Percentiles rank a stretch among this genome's conserved stretches.
Conservation (phyloP, 2,797 vertebrate genomes). For the Buphagus erythrorhynchus region DNA sequence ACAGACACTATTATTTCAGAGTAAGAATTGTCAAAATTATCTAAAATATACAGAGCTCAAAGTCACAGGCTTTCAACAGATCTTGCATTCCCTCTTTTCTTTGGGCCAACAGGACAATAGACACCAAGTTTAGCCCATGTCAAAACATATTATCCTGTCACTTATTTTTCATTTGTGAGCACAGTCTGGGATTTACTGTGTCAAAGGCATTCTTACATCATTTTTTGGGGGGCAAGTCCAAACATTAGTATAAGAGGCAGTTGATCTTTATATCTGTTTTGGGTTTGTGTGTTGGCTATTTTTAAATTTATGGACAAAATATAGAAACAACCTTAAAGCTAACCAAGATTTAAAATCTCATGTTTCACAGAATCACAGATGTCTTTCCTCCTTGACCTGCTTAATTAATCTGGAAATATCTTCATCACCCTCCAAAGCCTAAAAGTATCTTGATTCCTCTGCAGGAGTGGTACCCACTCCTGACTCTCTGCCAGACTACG, state of each 20-base stretch:
- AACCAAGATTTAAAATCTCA: not conserved
- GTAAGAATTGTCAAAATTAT: not conserved
- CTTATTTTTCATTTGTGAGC: conserved; percentile 2
- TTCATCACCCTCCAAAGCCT: not conserved
- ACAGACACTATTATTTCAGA: not conserved
- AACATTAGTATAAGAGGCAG: not conserved
- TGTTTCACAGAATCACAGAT: not conserved
- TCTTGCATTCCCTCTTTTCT: not conserved
- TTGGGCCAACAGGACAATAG: not conserved
- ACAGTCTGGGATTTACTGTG: not conserved
- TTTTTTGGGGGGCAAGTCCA: not conserved
- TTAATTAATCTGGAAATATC: not conserved
- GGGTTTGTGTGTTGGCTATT: not conserved
- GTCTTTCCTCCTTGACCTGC: not conserved
- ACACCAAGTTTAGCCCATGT: not conserved
- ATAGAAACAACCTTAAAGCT: not conserved
- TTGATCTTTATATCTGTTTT: not conserved
- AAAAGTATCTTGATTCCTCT: not conserved
- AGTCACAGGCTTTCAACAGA: not conserved
- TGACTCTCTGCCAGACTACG: not conserved
- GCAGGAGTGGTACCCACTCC: not conserved
- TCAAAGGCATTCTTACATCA: not conserved
- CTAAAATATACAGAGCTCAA: not conserved
- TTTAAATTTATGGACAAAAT: not conserved
- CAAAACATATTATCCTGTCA: not conserved